Evolutionary conservation across 2,888 invertebrate species (phyloP).

Genomic region (Altica lythri): DNA sequence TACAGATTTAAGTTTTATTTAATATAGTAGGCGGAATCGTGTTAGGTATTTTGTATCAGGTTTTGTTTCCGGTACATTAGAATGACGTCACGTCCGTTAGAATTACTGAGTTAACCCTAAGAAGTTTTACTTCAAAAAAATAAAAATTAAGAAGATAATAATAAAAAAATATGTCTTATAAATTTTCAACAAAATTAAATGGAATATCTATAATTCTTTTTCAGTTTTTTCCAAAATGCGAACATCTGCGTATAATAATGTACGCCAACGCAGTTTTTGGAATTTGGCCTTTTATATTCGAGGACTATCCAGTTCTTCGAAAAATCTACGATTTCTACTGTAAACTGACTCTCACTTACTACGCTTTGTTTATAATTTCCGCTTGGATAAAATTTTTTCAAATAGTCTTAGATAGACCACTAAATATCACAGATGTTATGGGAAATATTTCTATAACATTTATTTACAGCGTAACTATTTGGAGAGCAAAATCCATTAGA

Average conservation of each 20-base stretch:
- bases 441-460: slow-evolving; percentile 37
- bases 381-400: slow-evolving; percentile 26
- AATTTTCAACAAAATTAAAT: too few relatives aligned
- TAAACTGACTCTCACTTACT: slow-evolving; percentile 23
- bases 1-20: too few relatives aligned
- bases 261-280: slow-evolving; percentile 27
- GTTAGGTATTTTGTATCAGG: too few relatives aligned
- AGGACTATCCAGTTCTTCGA: slow-evolving; percentile 24
- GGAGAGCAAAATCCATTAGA: slow-evolving; percentile 35
- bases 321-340: slow-evolving; percentile 28
- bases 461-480: slow-evolving; percentile 28
- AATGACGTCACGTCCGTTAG: too few relatives aligned
- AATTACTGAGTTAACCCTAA: too few relatives aligned
- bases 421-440: slow-evolving; percentile 30
- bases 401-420: slow-evolving; percentile 17
- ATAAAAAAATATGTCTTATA: too few relatives aligned
- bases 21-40: too few relatives aligned
- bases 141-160: too few relatives aligned
- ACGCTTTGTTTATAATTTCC: slow-evolving; percentile 19
- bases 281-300: slow-evolving; percentile 32
- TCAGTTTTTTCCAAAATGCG: slow-evolving; percentile 32
- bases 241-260: slow-evolving; percentile 31
- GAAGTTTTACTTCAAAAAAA: too few relatives aligned
- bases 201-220: slow-evolving; percentile 4
- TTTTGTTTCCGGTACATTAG: too few relatives aligned